These are phyloP conservation scores for Cassiopea xamachana DNA, from an alignment of 30 jellyfish, hydroid and myxozoan species.

Conservation along the genomic window DNA sequence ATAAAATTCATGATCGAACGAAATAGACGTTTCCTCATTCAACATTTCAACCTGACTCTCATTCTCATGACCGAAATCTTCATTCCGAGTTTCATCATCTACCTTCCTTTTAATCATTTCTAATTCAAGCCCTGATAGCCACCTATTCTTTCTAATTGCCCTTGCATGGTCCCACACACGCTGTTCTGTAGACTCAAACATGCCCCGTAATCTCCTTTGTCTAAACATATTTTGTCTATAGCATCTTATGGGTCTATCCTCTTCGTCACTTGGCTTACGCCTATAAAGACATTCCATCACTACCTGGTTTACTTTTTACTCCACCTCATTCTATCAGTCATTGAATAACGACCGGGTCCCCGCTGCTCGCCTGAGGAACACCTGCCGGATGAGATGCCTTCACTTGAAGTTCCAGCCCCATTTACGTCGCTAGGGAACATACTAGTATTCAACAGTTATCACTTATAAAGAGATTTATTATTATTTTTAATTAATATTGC, in stretches of 20 bases:
- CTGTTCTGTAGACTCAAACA: neutral
- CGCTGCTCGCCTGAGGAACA: conserved; percentile 17
- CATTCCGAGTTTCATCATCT: neutral
- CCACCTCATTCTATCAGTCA: conserved; percentile 49
- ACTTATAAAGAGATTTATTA: too few relatives aligned
- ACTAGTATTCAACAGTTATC: too few relatives aligned
- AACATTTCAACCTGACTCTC: neutral
- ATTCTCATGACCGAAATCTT: neutral
- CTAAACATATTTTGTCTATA: conserved; percentile 34
- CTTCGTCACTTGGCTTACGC: neutral
- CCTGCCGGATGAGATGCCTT: conserved; percentile 51
- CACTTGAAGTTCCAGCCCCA: neutral
- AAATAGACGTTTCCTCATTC: too few relatives aligned
- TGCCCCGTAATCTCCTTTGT: conserved; percentile 18
- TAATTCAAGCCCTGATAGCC: neutral
- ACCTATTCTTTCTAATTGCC: too few relatives aligned
- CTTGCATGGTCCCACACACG: too few relatives aligned
- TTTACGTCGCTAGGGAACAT: too few relatives aligned
- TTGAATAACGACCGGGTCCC: too few relatives aligned
- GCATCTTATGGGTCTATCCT: too few relatives aligned
- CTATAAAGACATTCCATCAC: conserved; percentile 28
- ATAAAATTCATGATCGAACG: neutral
- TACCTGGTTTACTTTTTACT: conserved; percentile 24
- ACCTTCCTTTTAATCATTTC: conserved; percentile 11
- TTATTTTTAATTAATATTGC: too few relatives aligned